These are phyloP conservation scores for Microtus ochrogaster DNA, from an alignment of 2,113 vertebrate genomes.

Conservation along the genomic window DNA sequence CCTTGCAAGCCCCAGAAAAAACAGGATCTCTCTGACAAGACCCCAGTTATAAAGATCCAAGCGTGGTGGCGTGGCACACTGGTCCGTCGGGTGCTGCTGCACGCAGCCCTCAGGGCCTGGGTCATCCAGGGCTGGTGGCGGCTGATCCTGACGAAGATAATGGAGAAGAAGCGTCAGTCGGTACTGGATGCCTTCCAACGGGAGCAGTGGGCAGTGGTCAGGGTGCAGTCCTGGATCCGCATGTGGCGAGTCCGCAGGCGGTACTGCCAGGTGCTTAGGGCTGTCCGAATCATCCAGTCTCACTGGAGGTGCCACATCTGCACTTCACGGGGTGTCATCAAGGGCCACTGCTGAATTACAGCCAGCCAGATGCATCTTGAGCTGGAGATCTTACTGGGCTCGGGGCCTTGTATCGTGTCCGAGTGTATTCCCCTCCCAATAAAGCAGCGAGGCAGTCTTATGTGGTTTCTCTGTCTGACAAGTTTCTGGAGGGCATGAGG, in stretches of 20 bases:
- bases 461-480: neutral
- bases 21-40: neutral
- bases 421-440: conserved; percentile 75
- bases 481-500: neutral
- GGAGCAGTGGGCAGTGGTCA: conserved; percentile 42
- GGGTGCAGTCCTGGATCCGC: conserved; percentile 74
- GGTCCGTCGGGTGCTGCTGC: conserved; percentile 48
- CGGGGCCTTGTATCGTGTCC: conserved; percentile 53
- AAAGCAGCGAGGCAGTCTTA: conserved; percentile 59
- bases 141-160: accelerated
- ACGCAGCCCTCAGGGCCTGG: neutral
- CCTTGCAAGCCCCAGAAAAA: neutral
- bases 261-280: conserved; percentile 44
- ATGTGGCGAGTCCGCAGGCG: conserved; percentile 48
- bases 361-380: conserved; percentile 66
- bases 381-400: conserved; percentile 69
- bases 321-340: conserved; percentile 47
- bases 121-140: conserved; percentile 80
- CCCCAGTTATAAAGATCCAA: conserved; percentile 12
- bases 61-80: conserved; percentile 78
- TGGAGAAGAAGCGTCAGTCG: neutral
- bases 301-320: conserved; percentile 64
- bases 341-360: conserved; percentile 62
- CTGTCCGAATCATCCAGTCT: conserved; percentile 65
- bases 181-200: neutral